These are phyloP conservation scores for Acanthosepion pharaonis DNA, from an alignment of 2,888 invertebrate genomes.

Conservation along the genomic window DNA sequence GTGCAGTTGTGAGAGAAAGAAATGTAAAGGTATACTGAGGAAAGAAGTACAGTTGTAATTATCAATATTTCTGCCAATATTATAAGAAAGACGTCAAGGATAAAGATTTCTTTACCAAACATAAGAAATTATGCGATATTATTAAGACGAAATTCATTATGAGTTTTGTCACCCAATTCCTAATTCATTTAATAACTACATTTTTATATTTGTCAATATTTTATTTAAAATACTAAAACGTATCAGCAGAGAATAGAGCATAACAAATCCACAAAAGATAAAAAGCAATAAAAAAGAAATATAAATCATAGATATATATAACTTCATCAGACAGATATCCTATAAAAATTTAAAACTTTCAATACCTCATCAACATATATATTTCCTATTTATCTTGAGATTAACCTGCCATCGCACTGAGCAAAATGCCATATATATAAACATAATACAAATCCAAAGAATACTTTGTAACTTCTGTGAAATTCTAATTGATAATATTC, in stretches of 20 bases:
- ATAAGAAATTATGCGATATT: neutral
- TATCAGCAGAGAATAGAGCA: neutral
- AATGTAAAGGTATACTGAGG: neutral
- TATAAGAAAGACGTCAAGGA: neutral
- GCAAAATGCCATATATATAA: no score
- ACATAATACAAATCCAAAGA: no score
- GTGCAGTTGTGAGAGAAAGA: neutral
- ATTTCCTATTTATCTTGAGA: no score
- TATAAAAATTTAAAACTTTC: no score
- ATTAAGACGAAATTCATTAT: neutral
- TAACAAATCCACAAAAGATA: no score
- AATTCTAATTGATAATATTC: no score
- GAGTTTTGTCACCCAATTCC: neutral
- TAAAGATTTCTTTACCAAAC: neutral
- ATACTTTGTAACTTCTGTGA: no score
- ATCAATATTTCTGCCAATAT: neutral
- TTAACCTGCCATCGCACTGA: no score
- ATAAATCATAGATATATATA: no score
- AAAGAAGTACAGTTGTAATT: neutral
- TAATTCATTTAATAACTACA: neutral
- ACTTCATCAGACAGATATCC: no score
- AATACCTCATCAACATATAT: no score
- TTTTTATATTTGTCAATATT: neutral
- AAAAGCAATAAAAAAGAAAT: no score
- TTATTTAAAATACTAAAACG: neutral